These are phyloP conservation scores for Istiophorus platypterus DNA, from an alignment of 2,113 vertebrate genomes.

Conservation along the genomic window DNA sequence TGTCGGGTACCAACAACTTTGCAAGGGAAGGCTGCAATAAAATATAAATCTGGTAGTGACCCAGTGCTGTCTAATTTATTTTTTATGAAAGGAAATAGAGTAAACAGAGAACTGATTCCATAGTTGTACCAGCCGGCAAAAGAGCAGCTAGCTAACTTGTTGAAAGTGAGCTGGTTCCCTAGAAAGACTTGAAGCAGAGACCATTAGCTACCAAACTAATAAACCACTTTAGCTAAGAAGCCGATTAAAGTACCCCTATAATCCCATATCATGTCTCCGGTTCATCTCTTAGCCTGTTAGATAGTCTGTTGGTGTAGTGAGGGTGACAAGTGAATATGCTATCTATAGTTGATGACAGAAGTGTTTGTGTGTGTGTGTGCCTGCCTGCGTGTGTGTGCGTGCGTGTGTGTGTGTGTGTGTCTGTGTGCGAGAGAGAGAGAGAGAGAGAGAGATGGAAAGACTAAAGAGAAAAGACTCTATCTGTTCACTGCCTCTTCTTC, in stretches of 20 bases:
- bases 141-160: not conserved
- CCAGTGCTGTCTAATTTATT: not conserved
- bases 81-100: not conserved
- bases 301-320: constrained; percentile 25
- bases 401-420: not conserved
- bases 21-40: not conserved
- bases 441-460: not conserved
- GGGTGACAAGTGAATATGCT: constrained; percentile 18
- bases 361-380: not conserved
- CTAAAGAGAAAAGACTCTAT: not conserved
- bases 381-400: not conserved
- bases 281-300: constrained; percentile 40
- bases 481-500: not conserved
- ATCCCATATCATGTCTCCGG: constrained; percentile 59
- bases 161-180: constrained; percentile 11
- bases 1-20: not conserved
- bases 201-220: constrained; percentile 6
- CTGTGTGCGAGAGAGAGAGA: not conserved
- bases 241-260: constrained; percentile 60
- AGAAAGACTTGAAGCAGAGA: not conserved
- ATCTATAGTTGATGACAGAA: constrained; percentile 28
- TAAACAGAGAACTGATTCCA: not conserved
- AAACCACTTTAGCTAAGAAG: constrained; percentile 33
- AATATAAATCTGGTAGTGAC: not conserved
- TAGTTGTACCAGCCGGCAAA: not conserved